Percentiles rank a stretch among this genome's conserved stretches.
Conservation (phyloP, 2,113 vertebrate species). For the Excalfactoria chinensis region DNA sequence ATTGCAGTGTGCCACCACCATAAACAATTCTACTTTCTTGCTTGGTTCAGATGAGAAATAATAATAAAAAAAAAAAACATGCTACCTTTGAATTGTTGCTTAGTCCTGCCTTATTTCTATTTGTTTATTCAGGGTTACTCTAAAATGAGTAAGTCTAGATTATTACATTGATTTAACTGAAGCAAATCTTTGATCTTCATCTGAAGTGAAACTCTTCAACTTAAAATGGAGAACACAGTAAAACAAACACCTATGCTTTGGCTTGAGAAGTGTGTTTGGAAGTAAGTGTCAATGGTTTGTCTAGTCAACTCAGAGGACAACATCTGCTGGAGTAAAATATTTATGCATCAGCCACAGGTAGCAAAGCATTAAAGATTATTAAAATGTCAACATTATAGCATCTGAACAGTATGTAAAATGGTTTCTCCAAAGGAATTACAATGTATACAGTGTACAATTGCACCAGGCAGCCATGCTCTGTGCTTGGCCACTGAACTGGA, state of each 20-base stretch:
- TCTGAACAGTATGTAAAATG: neutral
- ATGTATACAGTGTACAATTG: rapidly evolving
- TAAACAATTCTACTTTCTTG: neutral
- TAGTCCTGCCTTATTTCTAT: neutral
- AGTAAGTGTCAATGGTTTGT: rapidly evolving
- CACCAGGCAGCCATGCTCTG: rapidly evolving
- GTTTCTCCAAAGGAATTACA: neutral
- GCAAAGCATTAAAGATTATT: neutral
- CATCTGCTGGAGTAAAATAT: neutral
- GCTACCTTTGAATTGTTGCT: neutral
- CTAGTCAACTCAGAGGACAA: neutral
- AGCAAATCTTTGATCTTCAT: neutral
- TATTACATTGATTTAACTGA: neutral
- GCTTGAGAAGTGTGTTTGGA: neutral
- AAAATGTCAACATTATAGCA: neutral
- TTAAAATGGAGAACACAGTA: neutral
- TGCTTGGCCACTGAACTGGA: rapidly evolving
- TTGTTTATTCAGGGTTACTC: neutral
- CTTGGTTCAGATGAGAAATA: neutral
- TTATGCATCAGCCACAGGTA: neutral
- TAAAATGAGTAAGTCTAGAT: neutral
- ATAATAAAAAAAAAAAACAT: neutral
- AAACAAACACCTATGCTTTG: neutral
- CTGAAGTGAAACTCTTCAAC: neutral
- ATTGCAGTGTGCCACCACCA: neutral